A percentile compares a stretch with the other conserved stretches of the same genome.
Conservation (phyloP, 1,140 invertebrate species). For the Drosophila murphyi region DNA sequence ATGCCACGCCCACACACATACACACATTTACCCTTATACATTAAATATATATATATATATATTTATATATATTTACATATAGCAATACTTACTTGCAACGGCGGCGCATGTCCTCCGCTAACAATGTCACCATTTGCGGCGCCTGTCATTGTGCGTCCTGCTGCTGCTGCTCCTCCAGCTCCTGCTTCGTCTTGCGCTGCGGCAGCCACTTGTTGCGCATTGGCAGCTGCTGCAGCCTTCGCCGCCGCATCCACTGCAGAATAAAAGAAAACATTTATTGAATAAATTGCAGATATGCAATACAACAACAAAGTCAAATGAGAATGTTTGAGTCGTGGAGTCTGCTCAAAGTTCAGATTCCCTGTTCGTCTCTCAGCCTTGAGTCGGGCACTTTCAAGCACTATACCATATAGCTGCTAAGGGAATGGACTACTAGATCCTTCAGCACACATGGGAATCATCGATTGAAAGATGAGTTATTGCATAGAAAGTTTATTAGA, state of each 20-base stretch:
- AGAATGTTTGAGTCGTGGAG: neutral
- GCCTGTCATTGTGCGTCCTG: constrained; percentile 50
- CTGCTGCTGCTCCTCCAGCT: constrained; percentile 25
- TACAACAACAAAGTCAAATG: constrained; percentile 12
- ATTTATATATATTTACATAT: neutral
- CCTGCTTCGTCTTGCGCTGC: constrained; percentile 67
- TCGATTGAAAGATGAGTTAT: too few species aligned
- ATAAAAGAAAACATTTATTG: constrained; percentile 11
- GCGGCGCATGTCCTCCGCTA: constrained; percentile 85
- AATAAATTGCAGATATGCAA: constrained; percentile 17
- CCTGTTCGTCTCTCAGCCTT: neutral
- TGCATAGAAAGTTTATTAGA: too few species aligned
- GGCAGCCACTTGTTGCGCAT: constrained; percentile 67
- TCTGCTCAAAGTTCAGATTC: too few species aligned
- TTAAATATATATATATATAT: constrained; percentile 12
- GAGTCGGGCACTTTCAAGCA: too few species aligned
- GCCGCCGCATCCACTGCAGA: constrained; percentile 75
- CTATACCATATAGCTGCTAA: too few species aligned
- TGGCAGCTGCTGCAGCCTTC: constrained; percentile 56
- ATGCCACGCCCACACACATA: constrained; percentile 37
- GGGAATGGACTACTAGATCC: too few species aligned
- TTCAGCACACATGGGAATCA: too few species aligned
- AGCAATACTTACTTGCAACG: constrained; percentile 86
- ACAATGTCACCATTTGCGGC: constrained; percentile 88
- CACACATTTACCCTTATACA: constrained; percentile 1